phyloP scores from a whole-genome alignment of 2,113 vertebrate species.

The Malurus elegans region DNA sequence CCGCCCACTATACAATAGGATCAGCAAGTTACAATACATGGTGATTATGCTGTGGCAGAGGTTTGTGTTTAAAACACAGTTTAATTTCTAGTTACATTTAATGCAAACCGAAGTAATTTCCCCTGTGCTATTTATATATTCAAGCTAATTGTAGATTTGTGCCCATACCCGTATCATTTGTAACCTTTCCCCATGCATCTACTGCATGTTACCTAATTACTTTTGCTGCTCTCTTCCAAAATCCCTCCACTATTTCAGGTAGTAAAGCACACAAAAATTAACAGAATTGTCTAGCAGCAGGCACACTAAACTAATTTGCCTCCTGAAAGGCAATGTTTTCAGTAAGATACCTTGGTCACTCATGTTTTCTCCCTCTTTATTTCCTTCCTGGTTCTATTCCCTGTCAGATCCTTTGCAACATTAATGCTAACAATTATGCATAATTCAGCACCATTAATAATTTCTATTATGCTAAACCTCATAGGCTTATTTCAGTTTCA shows the following conservation, averaged over 20 bases:
- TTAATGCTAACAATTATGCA: slow-evolving; percentile 54
- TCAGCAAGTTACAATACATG: background rate
- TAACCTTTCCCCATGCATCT: background rate
- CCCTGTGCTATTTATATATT: background rate
- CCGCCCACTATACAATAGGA: background rate
- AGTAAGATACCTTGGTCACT: background rate
- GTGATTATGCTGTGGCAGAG: background rate
- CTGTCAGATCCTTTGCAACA: slow-evolving; percentile 33
- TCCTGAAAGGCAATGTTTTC: background rate
- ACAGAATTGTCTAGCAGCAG: background rate
- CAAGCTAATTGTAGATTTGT: background rate
- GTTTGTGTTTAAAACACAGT: background rate
- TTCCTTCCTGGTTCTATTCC: background rate
- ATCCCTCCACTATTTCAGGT: background rate
- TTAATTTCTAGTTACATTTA: background rate
- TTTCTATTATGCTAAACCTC: slow-evolving; percentile 37
- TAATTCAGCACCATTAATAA: slow-evolving; percentile 57
- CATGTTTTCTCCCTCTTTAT: background rate
- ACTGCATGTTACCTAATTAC: background rate
- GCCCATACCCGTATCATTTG: background rate
- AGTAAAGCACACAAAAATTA: background rate
- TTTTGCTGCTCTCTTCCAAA: background rate
- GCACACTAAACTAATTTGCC: background rate
- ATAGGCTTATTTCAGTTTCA: background rate
- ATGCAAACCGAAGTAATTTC: background rate